phyloP scores from a whole-genome alignment of 2,797 vertebrate species.

The Graptemys geographica region DNA sequence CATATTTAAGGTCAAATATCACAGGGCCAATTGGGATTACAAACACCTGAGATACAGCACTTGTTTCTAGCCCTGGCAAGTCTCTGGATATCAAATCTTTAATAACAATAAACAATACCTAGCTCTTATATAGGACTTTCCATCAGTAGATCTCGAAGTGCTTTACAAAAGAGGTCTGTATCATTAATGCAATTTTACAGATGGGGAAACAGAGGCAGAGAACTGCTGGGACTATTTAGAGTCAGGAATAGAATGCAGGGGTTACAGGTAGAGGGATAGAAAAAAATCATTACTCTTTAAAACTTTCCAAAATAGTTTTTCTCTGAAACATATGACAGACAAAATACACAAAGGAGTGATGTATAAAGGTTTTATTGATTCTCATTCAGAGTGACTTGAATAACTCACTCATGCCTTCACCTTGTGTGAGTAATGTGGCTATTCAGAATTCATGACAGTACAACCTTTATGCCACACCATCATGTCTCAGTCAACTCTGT shows the following conservation, averaged over 20 bases:
- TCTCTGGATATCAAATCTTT: slow-evolving; percentile 21
- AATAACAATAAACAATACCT: slow-evolving; percentile 22
- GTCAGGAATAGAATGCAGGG: background rate
- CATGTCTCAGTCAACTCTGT: background rate
- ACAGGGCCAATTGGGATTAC: background rate
- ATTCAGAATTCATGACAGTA: background rate
- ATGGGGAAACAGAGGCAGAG: background rate
- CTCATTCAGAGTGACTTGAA: background rate
- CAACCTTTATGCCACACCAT: background rate
- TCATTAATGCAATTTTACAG: background rate
- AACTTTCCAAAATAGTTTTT: too few relatives aligned
- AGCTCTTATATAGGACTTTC: slow-evolving; percentile 17
- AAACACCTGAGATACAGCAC: background rate
- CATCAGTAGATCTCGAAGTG: background rate
- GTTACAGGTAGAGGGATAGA: too few relatives aligned
- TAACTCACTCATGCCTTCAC: background rate
- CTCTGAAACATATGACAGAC: background rate
- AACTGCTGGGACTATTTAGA: background rate
- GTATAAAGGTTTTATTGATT: background rate
- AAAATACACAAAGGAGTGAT: background rate
- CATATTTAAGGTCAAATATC: background rate
- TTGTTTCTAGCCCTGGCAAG: background rate
- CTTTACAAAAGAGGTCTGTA: slow-evolving; percentile 21
- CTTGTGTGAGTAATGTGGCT: background rate
- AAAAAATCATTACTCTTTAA: too few relatives aligned